A percentile compares a stretch with the other conserved stretches of the same genome.
Evolutionary conservation across 2,888 invertebrate genomes (phyloP).

Genomic region (Acleris cristana): DNA sequence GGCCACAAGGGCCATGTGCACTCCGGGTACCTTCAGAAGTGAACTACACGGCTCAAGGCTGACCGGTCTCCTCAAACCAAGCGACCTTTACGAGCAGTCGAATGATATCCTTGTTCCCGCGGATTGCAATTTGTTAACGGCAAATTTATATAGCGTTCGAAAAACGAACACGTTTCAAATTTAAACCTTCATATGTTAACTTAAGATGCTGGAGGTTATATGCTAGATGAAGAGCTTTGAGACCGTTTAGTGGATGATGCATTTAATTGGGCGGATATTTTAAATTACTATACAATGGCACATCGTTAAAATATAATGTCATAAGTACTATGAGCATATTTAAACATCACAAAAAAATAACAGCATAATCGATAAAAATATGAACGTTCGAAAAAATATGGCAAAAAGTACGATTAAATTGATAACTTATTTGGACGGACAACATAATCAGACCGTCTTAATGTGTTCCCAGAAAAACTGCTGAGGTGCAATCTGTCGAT

Average conservation of each 20-base stretch:
- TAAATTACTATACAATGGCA: conserved; percentile 28
- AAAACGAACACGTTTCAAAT: conserved; percentile 30
- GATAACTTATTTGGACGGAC: conserved; percentile 6
- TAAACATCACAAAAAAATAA: neutral
- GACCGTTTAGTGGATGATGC: conserved; percentile 16
- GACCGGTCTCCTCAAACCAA: conserved; percentile 80
- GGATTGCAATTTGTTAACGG: conserved; percentile 64
- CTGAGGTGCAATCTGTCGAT: conserved; percentile 15
- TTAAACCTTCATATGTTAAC: conserved; percentile 17
- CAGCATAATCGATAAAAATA: neutral
- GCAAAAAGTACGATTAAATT: neutral
- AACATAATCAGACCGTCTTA: conserved; percentile 9
- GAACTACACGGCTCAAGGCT: conserved; percentile 78
- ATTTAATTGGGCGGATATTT: conserved; percentile 28
- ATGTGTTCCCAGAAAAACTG: conserved; percentile 1
- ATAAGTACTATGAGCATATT: conserved; percentile 2
- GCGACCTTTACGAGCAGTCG: conserved; percentile 74
- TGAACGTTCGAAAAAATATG: neutral
- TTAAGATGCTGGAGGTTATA: neutral
- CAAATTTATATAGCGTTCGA: conserved; percentile 53
- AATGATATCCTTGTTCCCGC: conserved; percentile 79
- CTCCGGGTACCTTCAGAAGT: conserved; percentile 71
- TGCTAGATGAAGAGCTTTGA: neutral
- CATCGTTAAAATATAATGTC: conserved; percentile 24
- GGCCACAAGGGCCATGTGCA: conserved; percentile 76